Evolutionary conservation across 1,140 invertebrate species (phyloP).

Genomic region (Pachypsylla venusta): DNA sequence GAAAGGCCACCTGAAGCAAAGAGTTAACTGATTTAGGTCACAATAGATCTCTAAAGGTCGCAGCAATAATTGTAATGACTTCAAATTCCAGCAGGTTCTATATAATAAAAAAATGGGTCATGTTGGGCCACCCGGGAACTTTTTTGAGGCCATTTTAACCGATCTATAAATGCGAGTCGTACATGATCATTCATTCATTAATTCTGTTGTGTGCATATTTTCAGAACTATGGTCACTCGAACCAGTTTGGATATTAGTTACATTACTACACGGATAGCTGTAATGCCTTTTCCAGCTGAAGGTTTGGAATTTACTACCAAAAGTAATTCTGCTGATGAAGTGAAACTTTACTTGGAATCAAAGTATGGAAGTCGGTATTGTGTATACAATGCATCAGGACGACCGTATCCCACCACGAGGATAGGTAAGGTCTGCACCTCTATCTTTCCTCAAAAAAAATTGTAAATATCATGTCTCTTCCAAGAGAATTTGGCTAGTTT

Average conservation of each 20-base stretch:
- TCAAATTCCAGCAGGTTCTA: too few species aligned
- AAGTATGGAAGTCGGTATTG: constrained; percentile 61
- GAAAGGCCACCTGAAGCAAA: too few species aligned
- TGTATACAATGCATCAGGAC: constrained; percentile 65
- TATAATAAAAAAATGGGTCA: too few species aligned
- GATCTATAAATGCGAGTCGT: neutral
- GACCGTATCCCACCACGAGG: constrained; percentile 39
- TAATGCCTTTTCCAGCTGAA: constrained; percentile 89
- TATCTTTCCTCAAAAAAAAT: too few species aligned
- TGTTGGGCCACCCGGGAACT: too few species aligned
- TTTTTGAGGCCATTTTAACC: constrained; percentile 10
- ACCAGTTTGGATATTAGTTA: constrained; percentile 80
- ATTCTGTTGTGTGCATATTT: constrained; percentile 27
- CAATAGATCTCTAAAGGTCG: too few species aligned
- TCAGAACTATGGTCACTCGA: constrained; percentile 62
- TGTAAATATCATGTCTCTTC: too few species aligned
- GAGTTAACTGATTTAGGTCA: too few species aligned
- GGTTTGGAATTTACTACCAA: constrained; percentile 84
- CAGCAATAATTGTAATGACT: too few species aligned
- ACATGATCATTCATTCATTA: too few species aligned
- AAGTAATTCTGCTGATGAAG: constrained; percentile 87
- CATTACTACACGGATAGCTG: constrained; percentile 70
- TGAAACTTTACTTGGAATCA: constrained; percentile 53
- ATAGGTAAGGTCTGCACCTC: constrained; percentile 34
- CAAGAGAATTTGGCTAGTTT: too few species aligned